Base-by-base conservation (phyloP, 2,113 vertebrate genomes). In the Burhinus bistriatus region DNA sequence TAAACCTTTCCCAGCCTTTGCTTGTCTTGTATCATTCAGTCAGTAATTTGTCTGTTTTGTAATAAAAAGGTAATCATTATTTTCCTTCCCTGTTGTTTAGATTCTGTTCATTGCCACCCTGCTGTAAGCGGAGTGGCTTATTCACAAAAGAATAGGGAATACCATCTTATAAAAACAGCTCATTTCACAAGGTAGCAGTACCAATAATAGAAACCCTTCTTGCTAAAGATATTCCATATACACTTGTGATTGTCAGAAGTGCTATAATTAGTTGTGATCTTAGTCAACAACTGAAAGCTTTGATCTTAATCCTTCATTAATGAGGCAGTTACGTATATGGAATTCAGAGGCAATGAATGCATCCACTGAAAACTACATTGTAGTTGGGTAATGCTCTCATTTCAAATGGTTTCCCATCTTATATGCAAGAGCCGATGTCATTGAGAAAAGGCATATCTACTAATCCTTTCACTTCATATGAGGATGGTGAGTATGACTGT, bases 281-380 rank as follows among this genome's bases (percentile, higher is more conserved):
- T 72, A 87, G 89, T 87, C 54, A 84, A 36, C 49, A 81, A 42
- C 64, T 73, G 54, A 89, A 95, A 94, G 78, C 82, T 90, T 95
- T 90, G 82, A 58, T 92, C 65, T 69, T 94, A 94, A 69, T 94
- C 69, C 49, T 51, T 92, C 38, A 16, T 69, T 92, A 72, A 81
- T 57, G 47, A 82, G 66, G 25, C 38, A 38, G 16, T 69, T 94
- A n/a, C 2, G 0, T 72, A 18, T 42, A 22, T 81, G 83, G 73
- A 72, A 87, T 90, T 73, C 47, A 64, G 91, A 69, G 80, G 65
- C 65, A 59, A 7, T 23, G 47, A 81, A n/a, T 59, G 30, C 34
- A 87, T 71, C 44, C 29, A 18, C 34, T 66, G 61, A 62, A 86
- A 70, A 15, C 58, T 32, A 17, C 34, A 10, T 11, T 40, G n/a